Evolutionary conservation across 30 jellyfish, hydroid and myxozoan genomes (phyloP), one percentile per base, ranked within the genome.

Genomic region (Sanderia malayensis): DNA sequence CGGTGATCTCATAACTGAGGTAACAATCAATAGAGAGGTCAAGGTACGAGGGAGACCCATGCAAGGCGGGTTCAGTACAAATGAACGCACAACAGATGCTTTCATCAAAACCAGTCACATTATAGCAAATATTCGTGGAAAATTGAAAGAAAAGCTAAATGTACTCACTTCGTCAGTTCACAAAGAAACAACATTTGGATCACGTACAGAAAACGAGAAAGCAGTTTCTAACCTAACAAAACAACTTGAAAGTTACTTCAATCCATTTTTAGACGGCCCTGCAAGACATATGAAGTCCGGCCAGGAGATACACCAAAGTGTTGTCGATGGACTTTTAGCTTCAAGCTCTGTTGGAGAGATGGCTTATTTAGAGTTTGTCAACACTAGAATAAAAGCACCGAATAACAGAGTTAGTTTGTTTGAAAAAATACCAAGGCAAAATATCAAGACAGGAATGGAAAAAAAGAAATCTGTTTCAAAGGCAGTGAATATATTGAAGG

Each of bases 281-380:
- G 52, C 52, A 37, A 37, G 52, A 37, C 52, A 37, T 37, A 37
- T 37, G 52, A 37, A 37, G 13, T 6, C 52, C 52, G 52, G 52
- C 52, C 52, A 37, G 52, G 52, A 37, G 52, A 37, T 37, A 37
- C 52, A 37, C 52, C 52, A 37, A 37, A 37, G 52, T n/a, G n/a
- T n/a, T n/a, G n/a, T n/a, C n/a, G n/a, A n/a, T n/a, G n/a, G n/a
- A n/a, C n/a, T n/a, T n/a, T n/a, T n/a, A n/a, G n/a, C n/a, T n/a
- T n/a, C n/a, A n/a, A n/a, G n/a, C n/a, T n/a, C n/a, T n/a, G n/a
- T n/a, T n/a, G n/a, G n/a, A n/a, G n/a, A n/a, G n/a, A n/a, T n/a
- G n/a, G n/a, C n/a, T n/a, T n/a, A n/a, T n/a, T n/a, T n/a, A n/a
- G n/a, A n/a, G n/a, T n/a, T n/a, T n/a, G n/a, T n/a, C n/a, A n/a